Evolutionary conservation across 2,113 vertebrate species (phyloP), one percentile per base, ranked within the genome.

Genomic region (Pogonocichla stellata): DNA sequence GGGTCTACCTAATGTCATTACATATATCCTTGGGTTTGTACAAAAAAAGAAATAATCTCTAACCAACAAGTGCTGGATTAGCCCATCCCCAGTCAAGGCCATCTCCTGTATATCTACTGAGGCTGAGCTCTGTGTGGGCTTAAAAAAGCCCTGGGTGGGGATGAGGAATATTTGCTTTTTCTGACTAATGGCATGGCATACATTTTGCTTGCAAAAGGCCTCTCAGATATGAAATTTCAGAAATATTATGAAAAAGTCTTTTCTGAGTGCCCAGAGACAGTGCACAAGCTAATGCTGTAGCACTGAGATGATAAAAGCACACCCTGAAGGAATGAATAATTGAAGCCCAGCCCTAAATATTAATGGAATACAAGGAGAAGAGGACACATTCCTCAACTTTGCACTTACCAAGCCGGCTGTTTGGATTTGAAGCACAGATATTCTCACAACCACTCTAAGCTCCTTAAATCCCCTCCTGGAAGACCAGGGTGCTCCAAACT

Each of bases 311-410:
- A 96, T 93, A 96, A 95, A 96, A 97, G 80, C 75, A 94, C 42
- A 84, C 85, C 85, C 91, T 36, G 69, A 92, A 94, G 92, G 78
- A 94, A 96, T 96, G 89, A 97, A 97, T 97, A 96, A 97, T 97
- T 96, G 84, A 97, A 91, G 91, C 64, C 51, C 7, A 10, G 80
- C 17, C 75, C 93, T 95, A 96, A 97, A 97, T 97, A 97, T 96
- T 97, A 94, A 97, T 95, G 77, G 77, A 62, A 78, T 89, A 82
- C 94, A 91, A 94, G 89, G 60, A 69, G 88, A 91, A 87, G 80
- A 92, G 75, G 89, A 88, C 84, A 80, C 66, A 93, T 92, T 28
- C 64, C 78, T 93, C 88, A 96, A 54, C 90, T 94, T 82, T 80
- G 85, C 86, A 89, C 94, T 95, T 95, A 95, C 56, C 0, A 0